phyloP scores from a whole-genome alignment of 2,888 invertebrate genomes.

The Apamea epomidion region DNA sequence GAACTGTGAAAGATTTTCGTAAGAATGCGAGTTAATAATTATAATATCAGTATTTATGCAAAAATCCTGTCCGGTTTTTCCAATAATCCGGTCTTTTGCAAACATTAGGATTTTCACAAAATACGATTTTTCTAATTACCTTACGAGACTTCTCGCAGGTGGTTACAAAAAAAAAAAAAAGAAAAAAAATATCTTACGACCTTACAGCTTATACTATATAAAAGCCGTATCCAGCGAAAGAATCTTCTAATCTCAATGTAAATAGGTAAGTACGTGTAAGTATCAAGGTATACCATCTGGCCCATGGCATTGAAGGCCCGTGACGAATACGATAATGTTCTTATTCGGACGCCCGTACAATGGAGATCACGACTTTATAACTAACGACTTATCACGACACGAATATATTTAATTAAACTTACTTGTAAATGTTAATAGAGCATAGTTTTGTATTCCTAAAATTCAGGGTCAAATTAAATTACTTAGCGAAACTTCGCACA shows the following conservation, averaged over 20 bases:
- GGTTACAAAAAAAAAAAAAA: not conserved
- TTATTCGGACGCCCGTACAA: conserved; percentile 64
- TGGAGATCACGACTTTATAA: conserved; percentile 72
- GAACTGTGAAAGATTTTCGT: no score
- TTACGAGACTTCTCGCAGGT: no score
- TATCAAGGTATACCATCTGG: conserved; percentile 71
- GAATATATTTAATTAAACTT: conserved; percentile 37
- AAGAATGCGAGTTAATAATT: no score
- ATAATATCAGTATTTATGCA: no score
- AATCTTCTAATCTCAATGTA: not conserved
- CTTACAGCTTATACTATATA: not conserved
- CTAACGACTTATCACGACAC: conserved; percentile 31
- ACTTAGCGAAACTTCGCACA: no score
- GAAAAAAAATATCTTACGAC: no score
- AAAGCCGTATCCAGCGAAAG: conserved; percentile 18
- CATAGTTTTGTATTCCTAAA: not conserved
- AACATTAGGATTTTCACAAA: no score
- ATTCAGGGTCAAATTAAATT: not conserved
- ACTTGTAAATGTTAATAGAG: conserved; percentile 6
- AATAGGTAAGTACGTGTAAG: conserved; percentile 28
- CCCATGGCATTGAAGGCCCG: conserved; percentile 76
- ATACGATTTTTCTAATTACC: no score
- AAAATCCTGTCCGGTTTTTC: no score
- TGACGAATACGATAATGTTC: conserved; percentile 78
- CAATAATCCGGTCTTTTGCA: no score